Evolutionary conservation across 2,888 invertebrate genomes (phyloP).

Genomic region (Vandiemenella viatica): DNA sequence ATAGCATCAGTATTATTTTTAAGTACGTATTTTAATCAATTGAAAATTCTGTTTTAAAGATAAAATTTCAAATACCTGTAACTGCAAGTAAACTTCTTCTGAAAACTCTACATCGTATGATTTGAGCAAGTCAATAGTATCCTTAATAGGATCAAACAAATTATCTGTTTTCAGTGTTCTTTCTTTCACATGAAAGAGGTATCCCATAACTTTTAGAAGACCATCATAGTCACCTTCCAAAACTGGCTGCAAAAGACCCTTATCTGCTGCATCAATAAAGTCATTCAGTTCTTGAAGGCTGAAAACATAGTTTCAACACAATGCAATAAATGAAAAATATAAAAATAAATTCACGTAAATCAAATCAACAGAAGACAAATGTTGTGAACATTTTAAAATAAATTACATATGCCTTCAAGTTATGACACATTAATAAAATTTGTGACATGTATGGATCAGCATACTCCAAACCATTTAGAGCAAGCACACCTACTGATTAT

Average conservation of each 20-base stretch:
- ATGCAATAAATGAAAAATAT: not conserved
- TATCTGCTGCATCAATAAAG: constrained; percentile 61
- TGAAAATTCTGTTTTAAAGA: no score
- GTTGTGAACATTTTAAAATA: no score
- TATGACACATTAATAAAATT: not conserved
- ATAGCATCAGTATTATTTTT: no score
- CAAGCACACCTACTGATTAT: no score
- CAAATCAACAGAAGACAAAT: not conserved
- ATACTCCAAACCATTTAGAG: no score
- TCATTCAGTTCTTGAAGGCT: constrained; percentile 43
- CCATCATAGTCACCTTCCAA: constrained; percentile 76
- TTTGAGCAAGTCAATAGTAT: constrained; percentile 70
- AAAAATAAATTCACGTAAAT: no score
- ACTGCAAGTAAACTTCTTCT: constrained; percentile 36
- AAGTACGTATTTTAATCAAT: no score
- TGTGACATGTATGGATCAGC: no score
- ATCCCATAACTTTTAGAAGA: constrained; percentile 67
- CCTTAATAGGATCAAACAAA: constrained; percentile 80
- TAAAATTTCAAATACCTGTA: no score
- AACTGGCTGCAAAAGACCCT: constrained; percentile 53
- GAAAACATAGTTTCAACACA: not conserved
- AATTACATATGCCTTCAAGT: not conserved
- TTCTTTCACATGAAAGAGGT: constrained; percentile 63
- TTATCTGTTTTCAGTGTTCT: constrained; percentile 61
- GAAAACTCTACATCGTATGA: constrained; percentile 77